phyloP scores from a whole-genome alignment of 2,888 invertebrate species.

The Mechanitis mazaeus region DNA sequence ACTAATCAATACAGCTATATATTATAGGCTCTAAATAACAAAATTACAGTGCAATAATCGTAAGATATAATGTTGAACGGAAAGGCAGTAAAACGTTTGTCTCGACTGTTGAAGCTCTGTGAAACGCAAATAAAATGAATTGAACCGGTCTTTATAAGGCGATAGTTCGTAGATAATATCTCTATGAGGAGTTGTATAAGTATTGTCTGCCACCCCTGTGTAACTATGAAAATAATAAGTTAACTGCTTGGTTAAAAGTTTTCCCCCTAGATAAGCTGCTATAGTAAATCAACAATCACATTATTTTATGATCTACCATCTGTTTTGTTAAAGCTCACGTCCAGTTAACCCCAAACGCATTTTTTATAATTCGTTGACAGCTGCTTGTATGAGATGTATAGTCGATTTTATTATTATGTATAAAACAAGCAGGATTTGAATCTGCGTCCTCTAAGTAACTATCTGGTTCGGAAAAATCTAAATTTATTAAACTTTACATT shows the following conservation, averaged over 20 bases:
- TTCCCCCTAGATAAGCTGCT: slow-evolving; percentile 17
- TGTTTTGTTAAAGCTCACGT: slow-evolving; percentile 18
- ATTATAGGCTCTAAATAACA: too few relatives aligned
- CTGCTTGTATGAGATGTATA: not conserved
- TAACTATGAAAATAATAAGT: slow-evolving; percentile 22
- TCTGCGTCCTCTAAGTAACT: too few relatives aligned
- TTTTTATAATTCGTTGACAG: slow-evolving; percentile 8
- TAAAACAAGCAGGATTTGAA: too few relatives aligned
- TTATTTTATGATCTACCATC: slow-evolving; percentile 27
- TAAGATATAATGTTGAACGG: slow-evolving; percentile 3
- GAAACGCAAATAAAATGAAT: slow-evolving; percentile 50
- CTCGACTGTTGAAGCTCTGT: slow-evolving; percentile 38
- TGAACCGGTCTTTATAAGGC: slow-evolving; percentile 50
- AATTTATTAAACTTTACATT: too few relatives aligned
- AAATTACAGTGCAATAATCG: not conserved
- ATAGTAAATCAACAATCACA: slow-evolving; percentile 24
- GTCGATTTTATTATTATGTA: too few relatives aligned
- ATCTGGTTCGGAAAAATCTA: too few relatives aligned
- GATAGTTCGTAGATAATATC: slow-evolving; percentile 33
- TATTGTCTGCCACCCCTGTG: slow-evolving; percentile 25
- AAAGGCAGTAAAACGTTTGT: slow-evolving; percentile 4
- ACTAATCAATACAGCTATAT: too few relatives aligned
- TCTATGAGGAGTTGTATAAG: slow-evolving; percentile 25
- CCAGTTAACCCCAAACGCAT: slow-evolving; percentile 22
- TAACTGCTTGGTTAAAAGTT: slow-evolving; percentile 20